These are phyloP conservation scores for Coleophora deauratella DNA, from an alignment of 2,888 invertebrate genomes.

Conservation along the genomic window DNA sequence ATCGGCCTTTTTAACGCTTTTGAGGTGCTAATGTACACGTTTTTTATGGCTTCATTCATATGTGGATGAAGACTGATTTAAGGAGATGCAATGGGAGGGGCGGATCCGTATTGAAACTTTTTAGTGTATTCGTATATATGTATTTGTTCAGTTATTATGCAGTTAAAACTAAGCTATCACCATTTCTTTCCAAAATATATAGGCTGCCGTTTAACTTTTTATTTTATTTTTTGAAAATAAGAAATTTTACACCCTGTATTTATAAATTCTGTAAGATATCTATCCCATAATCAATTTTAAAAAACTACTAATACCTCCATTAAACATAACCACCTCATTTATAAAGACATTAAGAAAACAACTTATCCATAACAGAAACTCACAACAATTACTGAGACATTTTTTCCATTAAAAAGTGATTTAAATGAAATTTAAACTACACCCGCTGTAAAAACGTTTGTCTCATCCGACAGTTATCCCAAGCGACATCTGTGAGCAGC, in stretches of 20 bases:
- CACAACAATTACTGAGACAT: conserved; percentile 4
- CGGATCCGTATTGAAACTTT: neutral
- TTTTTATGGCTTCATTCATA: conserved; percentile 18
- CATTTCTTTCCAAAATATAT: too few relatives aligned
- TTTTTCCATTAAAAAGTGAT: conserved; percentile 38
- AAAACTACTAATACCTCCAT: conserved; percentile 1
- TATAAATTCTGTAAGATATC: too few relatives aligned
- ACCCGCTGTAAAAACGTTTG: conserved; percentile 30
- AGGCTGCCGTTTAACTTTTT: too few relatives aligned
- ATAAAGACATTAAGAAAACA: conserved; percentile 20
- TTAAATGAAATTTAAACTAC: conserved; percentile 25
- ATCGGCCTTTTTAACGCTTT: conserved; percentile 34
- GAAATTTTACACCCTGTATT: too few relatives aligned
- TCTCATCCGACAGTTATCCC: conserved; percentile 26
- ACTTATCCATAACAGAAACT: conserved; percentile 7
- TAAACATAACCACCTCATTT: conserved; percentile 11
- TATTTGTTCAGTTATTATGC: too few relatives aligned
- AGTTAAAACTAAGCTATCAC: too few relatives aligned
- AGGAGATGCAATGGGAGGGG: neutral
- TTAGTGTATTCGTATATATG: too few relatives aligned
- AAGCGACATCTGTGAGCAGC: conserved; percentile 31
- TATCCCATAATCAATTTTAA: neutral
- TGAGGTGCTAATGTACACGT: conserved; percentile 30
- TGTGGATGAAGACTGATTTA: conserved; percentile 1
- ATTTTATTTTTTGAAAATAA: too few relatives aligned